phyloP scores from a whole-genome alignment of 1,140 invertebrate genomes.

The Ruditapes philippinarum region DNA sequence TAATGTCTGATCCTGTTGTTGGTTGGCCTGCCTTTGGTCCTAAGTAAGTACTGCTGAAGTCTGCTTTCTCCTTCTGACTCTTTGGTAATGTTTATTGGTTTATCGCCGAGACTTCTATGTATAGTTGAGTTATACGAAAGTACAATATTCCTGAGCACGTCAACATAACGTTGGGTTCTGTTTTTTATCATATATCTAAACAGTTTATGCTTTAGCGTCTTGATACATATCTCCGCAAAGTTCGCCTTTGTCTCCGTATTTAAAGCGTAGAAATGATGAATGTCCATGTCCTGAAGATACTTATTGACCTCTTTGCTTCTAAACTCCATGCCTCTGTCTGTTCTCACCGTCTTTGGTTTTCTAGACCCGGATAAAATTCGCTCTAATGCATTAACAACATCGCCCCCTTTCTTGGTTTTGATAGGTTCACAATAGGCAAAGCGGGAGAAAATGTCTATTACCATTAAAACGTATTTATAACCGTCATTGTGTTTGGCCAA shows the following conservation, averaged over 20 bases:
- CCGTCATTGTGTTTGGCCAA: neutral
- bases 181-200: slow-evolving; percentile 45
- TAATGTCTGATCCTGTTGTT: neutral
- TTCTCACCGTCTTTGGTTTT: slow-evolving; percentile 5
- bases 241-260: slow-evolving; percentile 47
- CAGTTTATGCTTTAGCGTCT: slow-evolving; percentile 32
- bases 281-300: neutral
- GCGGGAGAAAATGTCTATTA: slow-evolving; percentile 13
- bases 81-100: slow-evolving; percentile 4
- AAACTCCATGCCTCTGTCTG: slow-evolving; percentile 5
- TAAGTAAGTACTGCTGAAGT: slow-evolving; percentile 10
- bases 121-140: slow-evolving; percentile 11
- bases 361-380: neutral
- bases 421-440: neutral
- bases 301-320: neutral
- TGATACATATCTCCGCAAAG: slow-evolving; percentile 8
- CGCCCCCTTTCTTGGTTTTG: slow-evolving; percentile 19
- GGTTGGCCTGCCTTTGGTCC: neutral
- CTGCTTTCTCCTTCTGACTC: neutral
- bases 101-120: neutral
- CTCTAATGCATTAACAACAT: neutral
- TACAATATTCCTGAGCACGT: neutral
- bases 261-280: neutral
- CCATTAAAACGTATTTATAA: slow-evolving; percentile 25
- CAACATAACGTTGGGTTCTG: neutral